These are phyloP conservation scores for Latrodectus hesperus DNA, from an alignment of 2,888 invertebrate species.

Conservation along the genomic window DNA sequence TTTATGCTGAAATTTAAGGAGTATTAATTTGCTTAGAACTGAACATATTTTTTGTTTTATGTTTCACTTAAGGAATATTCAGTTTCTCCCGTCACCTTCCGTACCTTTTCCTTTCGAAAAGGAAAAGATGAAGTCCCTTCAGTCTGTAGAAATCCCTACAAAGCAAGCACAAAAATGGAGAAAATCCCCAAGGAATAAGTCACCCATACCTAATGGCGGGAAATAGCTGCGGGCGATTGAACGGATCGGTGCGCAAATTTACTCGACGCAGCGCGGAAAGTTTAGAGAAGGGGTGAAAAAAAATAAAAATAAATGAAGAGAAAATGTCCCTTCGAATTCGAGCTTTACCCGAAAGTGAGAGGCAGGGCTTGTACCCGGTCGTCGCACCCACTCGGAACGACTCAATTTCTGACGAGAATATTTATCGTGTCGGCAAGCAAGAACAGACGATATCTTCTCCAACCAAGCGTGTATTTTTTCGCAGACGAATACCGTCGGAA, in stretches of 20 bases:
- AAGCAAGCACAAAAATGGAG: neutral
- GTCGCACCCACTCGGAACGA: slow-evolving; percentile 20
- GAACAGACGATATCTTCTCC: slow-evolving; percentile 28
- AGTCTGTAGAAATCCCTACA: slow-evolving; percentile 46
- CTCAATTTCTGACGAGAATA: slow-evolving; percentile 27
- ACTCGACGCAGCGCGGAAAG: slow-evolving; percentile 33
- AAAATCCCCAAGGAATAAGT: slow-evolving; percentile 34
- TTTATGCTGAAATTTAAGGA: too few species aligned
- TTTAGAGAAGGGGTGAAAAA: slow-evolving; percentile 16
- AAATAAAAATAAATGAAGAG: slow-evolving; percentile 27
- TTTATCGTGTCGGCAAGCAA: slow-evolving; percentile 14
- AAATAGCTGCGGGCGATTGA: slow-evolving; percentile 58
- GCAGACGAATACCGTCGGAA: slow-evolving; percentile 50
- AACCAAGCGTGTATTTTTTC: slow-evolving; percentile 51
- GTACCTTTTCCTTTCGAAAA: neutral
- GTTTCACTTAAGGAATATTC: too few species aligned
- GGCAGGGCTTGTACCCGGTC: slow-evolving; percentile 38
- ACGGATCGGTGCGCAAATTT: slow-evolving; percentile 59
- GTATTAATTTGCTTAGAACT: too few species aligned
- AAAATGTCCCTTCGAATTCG: slow-evolving; percentile 57
- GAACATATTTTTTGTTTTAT: too few species aligned
- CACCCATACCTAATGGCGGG: slow-evolving; percentile 64
- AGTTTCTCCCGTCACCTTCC: too few species aligned
- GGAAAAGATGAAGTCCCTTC: neutral
- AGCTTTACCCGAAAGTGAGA: slow-evolving; percentile 28